Percentiles rank a stretch among this genome's conserved stretches.
Evolutionary conservation across 2,888 invertebrate species (phyloP).

Genomic region (Melipona beecheii): DNA sequence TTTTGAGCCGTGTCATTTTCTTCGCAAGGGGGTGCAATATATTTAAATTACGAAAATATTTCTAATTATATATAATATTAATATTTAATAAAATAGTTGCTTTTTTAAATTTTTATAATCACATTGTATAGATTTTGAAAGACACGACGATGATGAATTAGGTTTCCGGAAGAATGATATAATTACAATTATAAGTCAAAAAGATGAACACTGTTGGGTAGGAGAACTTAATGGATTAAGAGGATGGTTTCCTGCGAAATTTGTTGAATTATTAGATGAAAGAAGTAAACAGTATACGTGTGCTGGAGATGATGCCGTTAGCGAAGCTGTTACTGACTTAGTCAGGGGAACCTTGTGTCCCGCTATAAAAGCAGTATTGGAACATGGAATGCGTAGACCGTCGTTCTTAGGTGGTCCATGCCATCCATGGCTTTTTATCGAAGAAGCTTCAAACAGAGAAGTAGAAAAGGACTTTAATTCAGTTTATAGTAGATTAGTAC

Average conservation of each 20-base stretch:
- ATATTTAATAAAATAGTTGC: not conserved
- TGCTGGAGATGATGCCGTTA: slow-evolving; percentile 98
- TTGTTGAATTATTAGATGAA: slow-evolving; percentile 98
- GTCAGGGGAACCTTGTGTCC: slow-evolving; percentile 97
- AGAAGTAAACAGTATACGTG: slow-evolving; percentile 95
- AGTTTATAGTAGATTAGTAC: slow-evolving; percentile 97
- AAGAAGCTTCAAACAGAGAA: slow-evolving; percentile 97
- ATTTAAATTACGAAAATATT: slow-evolving; percentile 15
- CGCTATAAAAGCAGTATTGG: slow-evolving; percentile 95
- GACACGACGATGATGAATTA: slow-evolving; percentile 98
- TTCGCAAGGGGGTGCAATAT: not conserved
- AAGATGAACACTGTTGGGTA: slow-evolving; percentile 99
- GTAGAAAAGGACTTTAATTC: slow-evolving; percentile 99
- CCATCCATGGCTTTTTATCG: slow-evolving; percentile 99
- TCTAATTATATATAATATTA: slow-evolving; percentile 1
- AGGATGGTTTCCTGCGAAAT: slow-evolving; percentile 99
- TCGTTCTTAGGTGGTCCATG: slow-evolving; percentile 95
- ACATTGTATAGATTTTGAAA: slow-evolving; percentile 92
- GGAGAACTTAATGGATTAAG: slow-evolving; percentile 97
- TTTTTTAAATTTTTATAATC: slow-evolving; percentile 8
- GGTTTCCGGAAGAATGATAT: slow-evolving; percentile 99
- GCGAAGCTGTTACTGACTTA: slow-evolving; percentile 97
- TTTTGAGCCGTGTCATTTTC: no score
- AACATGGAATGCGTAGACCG: slow-evolving; percentile 97
- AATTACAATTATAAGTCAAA: slow-evolving; percentile 97